Conservation (phyloP, 2,113 vertebrate genomes). For the Vulpes ferrilata region DNA sequence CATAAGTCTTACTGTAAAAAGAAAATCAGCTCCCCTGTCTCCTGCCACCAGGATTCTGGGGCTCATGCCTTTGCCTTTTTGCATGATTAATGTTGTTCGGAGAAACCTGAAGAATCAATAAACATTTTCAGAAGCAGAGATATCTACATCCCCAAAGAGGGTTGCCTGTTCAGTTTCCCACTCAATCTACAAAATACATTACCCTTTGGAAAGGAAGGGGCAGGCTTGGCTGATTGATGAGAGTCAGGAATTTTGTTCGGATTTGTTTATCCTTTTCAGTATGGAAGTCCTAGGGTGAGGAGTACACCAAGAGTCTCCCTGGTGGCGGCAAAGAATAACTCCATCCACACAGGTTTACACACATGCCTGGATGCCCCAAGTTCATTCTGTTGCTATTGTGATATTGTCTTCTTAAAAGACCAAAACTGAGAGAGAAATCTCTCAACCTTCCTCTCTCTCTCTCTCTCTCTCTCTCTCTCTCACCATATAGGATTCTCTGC, state of each 20-base stretch:
- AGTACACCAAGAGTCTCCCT: background rate
- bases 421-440: background rate
- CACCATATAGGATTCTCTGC: background rate
- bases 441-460: background rate
- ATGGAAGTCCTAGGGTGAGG: background rate
- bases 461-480: background rate
- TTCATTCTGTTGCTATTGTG: background rate
- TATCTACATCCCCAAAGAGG: constrained; percentile 74
- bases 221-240: background rate
- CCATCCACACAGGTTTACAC: background rate
- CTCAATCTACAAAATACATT: constrained; percentile 70
- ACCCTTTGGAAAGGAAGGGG: constrained; percentile 53
- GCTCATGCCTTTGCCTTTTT: constrained; percentile 72
- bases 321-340: background rate
- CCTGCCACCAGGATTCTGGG: constrained; percentile 32
- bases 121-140: constrained; percentile 56
- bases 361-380: background rate
- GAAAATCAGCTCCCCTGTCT: constrained; percentile 65
- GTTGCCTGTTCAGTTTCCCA: constrained; percentile 56
- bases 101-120: constrained; percentile 80
- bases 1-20: constrained; percentile 68
- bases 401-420: background rate
- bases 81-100: constrained; percentile 78
- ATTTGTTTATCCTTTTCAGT: constrained; percentile 38
- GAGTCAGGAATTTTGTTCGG: background rate